Conservation (phyloP, 2,113 vertebrate genomes). For the Anthoscopus minutus region DNA sequence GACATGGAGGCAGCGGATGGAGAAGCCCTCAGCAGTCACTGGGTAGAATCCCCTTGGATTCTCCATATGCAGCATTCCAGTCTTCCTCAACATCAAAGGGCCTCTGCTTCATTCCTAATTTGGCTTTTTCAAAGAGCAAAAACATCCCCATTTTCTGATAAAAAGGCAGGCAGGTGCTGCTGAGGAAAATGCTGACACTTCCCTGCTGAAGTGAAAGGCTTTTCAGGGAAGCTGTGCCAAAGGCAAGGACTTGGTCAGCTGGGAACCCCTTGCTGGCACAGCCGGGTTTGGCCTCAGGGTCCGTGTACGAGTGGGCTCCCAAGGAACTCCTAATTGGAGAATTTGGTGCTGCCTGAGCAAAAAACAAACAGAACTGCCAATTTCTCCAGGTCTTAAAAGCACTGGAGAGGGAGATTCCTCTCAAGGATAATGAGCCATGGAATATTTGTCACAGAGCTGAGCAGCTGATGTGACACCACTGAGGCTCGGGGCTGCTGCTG, state of each 20-base stretch:
- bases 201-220: neutral
- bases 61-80: neutral
- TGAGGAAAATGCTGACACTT: neutral
- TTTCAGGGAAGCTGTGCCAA: neutral
- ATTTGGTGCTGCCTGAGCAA: neutral
- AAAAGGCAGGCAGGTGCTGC: neutral
- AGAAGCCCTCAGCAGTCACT: neutral
- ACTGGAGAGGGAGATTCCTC: constrained; percentile 9
- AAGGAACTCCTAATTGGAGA: neutral
- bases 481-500: neutral
- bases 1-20: neutral
- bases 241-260: neutral
- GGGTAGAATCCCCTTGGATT: neutral
- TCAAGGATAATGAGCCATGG: constrained; percentile 21
- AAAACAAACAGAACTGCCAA: neutral
- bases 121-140: neutral
- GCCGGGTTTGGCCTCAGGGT: neutral
- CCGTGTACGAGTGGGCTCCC: rapidly evolving
- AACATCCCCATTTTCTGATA: neutral
- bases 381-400: constrained; percentile 1
- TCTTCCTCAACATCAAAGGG: neutral
- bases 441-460: constrained; percentile 43
- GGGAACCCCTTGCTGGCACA: neutral
- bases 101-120: neutral
- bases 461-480: neutral